Conservation (phyloP, 2,113 vertebrate species). For the Colistium nudipinnis region DNA sequence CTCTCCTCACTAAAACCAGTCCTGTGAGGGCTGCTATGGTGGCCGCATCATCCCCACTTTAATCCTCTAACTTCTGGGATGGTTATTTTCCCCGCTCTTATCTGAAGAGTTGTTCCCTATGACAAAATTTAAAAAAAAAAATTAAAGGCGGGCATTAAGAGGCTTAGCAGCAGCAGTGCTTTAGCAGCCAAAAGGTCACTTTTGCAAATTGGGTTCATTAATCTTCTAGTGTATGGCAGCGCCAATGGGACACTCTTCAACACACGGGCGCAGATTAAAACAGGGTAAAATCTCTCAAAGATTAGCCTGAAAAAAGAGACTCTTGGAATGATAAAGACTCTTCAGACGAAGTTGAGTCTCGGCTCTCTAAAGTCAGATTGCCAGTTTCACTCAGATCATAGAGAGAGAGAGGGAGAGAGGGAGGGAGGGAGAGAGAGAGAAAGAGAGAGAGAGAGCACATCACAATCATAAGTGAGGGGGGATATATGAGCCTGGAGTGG, state of each 20-base stretch:
- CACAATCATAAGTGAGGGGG: slow-evolving; percentile 30
- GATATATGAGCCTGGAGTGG: slow-evolving; percentile 58
- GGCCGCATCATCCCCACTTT: slow-evolving; percentile 64
- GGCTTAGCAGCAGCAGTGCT: slow-evolving; percentile 77
- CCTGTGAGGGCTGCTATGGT: slow-evolving; percentile 30
- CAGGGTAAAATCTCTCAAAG: slow-evolving; percentile 70
- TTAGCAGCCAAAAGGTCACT: slow-evolving; percentile 84
- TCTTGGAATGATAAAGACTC: slow-evolving; percentile 76
- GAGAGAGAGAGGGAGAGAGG: slow-evolving; percentile 35
- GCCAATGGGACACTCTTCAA: slow-evolving; percentile 79
- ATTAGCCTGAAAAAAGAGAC: slow-evolving; percentile 76
- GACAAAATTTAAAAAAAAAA: slow-evolving; percentile 74
- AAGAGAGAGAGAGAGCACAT: background rate
- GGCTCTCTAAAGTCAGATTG: slow-evolving; percentile 74
- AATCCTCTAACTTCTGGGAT: slow-evolving; percentile 69
- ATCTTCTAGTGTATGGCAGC: slow-evolving; percentile 81
- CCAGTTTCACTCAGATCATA: slow-evolving; percentile 72
- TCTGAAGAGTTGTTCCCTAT: slow-evolving; percentile 72
- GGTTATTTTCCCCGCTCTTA: slow-evolving; percentile 71
- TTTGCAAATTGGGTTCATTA: slow-evolving; percentile 86
- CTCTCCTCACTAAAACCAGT: slow-evolving; percentile 46
- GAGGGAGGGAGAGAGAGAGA: slow-evolving; percentile 27
- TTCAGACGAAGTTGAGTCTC: slow-evolving; percentile 63
- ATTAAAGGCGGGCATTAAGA: slow-evolving; percentile 79
- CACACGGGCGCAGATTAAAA: slow-evolving; percentile 80